These are phyloP conservation scores for Vidua macroura DNA, from an alignment of 2,113 vertebrate genomes.

Conservation along the genomic window DNA sequence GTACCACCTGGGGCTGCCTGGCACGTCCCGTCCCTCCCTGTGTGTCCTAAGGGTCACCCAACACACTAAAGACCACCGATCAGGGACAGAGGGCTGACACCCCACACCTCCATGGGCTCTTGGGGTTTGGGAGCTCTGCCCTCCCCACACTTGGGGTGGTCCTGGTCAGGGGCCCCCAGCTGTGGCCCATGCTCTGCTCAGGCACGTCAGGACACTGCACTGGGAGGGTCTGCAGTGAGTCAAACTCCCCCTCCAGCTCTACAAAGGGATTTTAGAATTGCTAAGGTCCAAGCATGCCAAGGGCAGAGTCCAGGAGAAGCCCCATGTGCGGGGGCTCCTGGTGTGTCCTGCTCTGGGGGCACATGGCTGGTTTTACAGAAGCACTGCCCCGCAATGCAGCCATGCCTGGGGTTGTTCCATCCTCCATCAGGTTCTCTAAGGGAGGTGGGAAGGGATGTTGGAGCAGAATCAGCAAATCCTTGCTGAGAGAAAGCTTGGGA, in stretches of 20 bases:
- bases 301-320: not conserved
- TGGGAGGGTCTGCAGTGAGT: not conserved
- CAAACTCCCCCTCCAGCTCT: not conserved
- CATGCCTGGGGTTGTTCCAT: not conserved
- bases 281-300: not conserved
- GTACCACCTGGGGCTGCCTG: not conserved
- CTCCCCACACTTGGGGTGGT: not conserved
- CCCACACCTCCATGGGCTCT: not conserved
- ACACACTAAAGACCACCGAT: rapidly evolving
- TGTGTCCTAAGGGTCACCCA: not conserved
- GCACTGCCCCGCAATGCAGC: rapidly evolving
- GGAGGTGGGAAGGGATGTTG: not conserved
- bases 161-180: not conserved
- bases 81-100: not conserved
- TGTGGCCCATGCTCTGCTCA: rapidly evolving
- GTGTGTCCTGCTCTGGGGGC: not conserved
- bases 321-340: rapidly evolving
- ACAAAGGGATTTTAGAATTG: not conserved
- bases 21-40: not conserved
- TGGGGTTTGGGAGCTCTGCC: not conserved
- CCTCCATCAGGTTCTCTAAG: not conserved
- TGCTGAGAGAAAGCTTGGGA: not conserved
- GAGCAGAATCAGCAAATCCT: not conserved
- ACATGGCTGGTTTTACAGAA: not conserved
- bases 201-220: rapidly evolving